phyloP scores from a whole-genome alignment of 53 echinoderm and acorn worm species.

The Echinometra lucunter region DNA sequence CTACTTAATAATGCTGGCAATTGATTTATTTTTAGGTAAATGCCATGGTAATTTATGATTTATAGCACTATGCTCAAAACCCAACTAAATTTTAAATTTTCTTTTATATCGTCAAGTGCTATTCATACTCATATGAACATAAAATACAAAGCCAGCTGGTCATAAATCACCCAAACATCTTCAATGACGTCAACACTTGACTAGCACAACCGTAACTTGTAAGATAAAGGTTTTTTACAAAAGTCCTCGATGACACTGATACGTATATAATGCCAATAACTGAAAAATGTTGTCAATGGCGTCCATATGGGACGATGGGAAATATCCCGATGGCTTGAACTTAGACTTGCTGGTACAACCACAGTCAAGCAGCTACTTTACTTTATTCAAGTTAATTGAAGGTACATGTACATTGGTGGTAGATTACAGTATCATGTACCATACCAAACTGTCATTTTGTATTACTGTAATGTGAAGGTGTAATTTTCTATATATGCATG shows the following conservation, averaged over 20 bases:
- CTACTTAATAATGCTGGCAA: no score
- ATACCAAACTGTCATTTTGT: background rate
- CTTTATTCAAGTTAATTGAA: background rate
- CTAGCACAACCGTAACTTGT: background rate
- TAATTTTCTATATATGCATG: no score
- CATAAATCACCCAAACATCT: background rate
- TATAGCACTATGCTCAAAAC: no score
- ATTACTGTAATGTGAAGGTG: background rate
- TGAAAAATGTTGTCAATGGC: constrained; percentile 8
- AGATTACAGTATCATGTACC: background rate
- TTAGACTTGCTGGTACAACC: background rate
- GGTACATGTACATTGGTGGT: background rate
- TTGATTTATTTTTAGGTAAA: no score
- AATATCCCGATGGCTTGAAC: background rate
- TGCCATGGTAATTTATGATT: no score
- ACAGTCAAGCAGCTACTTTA: background rate
- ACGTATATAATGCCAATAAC: background rate
- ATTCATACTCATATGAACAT: background rate
- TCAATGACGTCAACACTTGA: background rate
- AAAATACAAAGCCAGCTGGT: background rate
- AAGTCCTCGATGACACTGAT: background rate
- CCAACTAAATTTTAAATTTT: background rate
- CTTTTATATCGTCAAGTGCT: background rate
- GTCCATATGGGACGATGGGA: background rate
- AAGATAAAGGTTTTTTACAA: background rate